These are phyloP conservation scores for Zoanthus sociatus DNA, from an alignment of 92 coral and sea anemone genomes.

Conservation along the genomic window DNA sequence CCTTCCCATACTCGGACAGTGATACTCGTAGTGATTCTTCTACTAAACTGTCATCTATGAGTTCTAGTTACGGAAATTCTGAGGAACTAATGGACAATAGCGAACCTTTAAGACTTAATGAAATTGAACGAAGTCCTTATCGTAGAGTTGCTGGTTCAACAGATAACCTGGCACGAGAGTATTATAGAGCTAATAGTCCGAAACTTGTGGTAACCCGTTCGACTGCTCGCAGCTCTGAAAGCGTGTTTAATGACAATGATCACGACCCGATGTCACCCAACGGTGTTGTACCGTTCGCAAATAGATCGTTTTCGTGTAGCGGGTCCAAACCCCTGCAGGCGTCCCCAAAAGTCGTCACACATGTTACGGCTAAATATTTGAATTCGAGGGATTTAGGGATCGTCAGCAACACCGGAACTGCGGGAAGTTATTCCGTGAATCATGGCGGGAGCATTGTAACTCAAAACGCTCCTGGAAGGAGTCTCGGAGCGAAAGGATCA, in stretches of 20 bases:
- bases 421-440: slow-evolving; percentile 82
- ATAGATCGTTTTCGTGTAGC: slow-evolving; percentile 76
- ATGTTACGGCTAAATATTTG: slow-evolving; percentile 61
- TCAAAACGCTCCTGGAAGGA: slow-evolving; percentile 40
- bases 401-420: slow-evolving; percentile 76
- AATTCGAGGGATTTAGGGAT: slow-evolving; percentile 87
- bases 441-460: slow-evolving; percentile 43
- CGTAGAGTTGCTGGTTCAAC: slow-evolving; percentile 76
- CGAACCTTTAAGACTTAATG: slow-evolving; percentile 53
- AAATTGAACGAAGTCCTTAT: slow-evolving; percentile 71
- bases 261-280: slow-evolving; percentile 69
- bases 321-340: slow-evolving; percentile 53
- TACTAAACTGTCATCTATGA: slow-evolving; percentile 85
- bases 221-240: slow-evolving; percentile 83
- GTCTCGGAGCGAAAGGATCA: slow-evolving; percentile 62
- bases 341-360: slow-evolving; percentile 64
- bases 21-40: slow-evolving; percentile 89
- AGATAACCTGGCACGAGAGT: slow-evolving; percentile 69
- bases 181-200: slow-evolving; percentile 73
- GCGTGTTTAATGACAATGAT: slow-evolving; percentile 71
- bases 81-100: slow-evolving; percentile 70
- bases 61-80: slow-evolving; percentile 86
- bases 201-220: slow-evolving; percentile 57
- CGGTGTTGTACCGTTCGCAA: slow-evolving; percentile 46
- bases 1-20: slow-evolving; percentile 89